phyloP scores from a whole-genome alignment of 2,888 invertebrate species.

The Plebejus argus region DNA sequence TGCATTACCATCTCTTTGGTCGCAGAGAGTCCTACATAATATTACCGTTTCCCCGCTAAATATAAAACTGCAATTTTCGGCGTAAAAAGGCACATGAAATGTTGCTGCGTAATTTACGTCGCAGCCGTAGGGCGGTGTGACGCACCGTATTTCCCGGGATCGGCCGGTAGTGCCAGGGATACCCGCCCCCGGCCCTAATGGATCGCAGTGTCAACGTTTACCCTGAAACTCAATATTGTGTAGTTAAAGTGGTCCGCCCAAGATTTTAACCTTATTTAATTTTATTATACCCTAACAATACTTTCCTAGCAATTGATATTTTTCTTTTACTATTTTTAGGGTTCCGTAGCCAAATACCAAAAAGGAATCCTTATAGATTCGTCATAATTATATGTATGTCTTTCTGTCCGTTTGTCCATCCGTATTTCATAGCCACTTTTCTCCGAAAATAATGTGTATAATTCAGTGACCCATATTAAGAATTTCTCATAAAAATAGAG shows the following conservation, averaged over 20 bases:
- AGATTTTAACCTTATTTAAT: slow-evolving; percentile 26
- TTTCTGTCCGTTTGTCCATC: too few relatives aligned
- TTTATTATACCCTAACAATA: background rate
- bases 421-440: too few relatives aligned
- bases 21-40: too few relatives aligned
- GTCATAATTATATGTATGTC: too few relatives aligned
- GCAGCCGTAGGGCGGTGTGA: background rate
- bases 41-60: too few relatives aligned
- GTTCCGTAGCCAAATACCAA: too few relatives aligned
- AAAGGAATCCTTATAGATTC: too few relatives aligned
- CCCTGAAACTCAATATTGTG: slow-evolving; percentile 38
- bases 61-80: too few relatives aligned
- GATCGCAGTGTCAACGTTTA: slow-evolving; percentile 34
- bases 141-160: background rate
- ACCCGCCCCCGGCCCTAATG: slow-evolving; percentile 36
- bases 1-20: too few relatives aligned
- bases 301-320: background rate
- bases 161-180: slow-evolving; percentile 1
- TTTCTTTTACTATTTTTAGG: background rate
- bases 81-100: background rate
- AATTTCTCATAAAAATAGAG: too few relatives aligned
- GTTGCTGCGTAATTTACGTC: background rate
- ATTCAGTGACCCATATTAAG: too few relatives aligned
- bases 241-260: slow-evolving; percentile 32
- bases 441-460: too few relatives aligned